Evolutionary conservation across 37 sponge, comb jelly and placozoan species (phyloP).

Genomic region (Axinella damicornis): DNA sequence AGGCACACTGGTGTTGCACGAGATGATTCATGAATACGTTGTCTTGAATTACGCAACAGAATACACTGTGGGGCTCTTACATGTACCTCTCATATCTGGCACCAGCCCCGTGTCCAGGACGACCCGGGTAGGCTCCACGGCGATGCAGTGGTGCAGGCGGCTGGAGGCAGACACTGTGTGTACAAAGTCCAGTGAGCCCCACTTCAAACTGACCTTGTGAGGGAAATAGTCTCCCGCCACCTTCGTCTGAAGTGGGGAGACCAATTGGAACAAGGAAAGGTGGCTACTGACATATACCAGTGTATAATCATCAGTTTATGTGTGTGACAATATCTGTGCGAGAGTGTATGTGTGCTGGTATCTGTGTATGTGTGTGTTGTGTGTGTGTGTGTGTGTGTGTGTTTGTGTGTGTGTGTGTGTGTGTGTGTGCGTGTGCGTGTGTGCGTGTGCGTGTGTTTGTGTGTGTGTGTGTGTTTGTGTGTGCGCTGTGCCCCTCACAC

Average conservation of each 20-base stretch:
- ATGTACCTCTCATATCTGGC: slow-evolving; percentile 39
- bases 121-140: slow-evolving; percentile 17
- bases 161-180: background rate
- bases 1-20: no score
- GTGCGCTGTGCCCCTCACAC: background rate
- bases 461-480: slow-evolving; percentile 1
- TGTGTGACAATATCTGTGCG: no score
- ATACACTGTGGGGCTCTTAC: no score
- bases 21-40: no score
- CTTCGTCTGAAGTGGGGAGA: background rate
- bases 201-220: slow-evolving; percentile 51
- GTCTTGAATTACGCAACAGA: no score
- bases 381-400: slow-evolving; percentile 16
- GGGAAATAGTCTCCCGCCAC: slow-evolving; percentile 31
- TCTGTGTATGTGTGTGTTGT: no score
- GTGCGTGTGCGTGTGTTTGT: background rate
- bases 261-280: no score
- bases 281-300: no score
- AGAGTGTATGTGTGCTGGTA: no score
- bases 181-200: slow-evolving; percentile 60
- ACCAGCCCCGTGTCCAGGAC: slow-evolving; percentile 17
- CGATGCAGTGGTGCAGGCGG: background rate
- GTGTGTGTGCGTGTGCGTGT: slow-evolving; percentile 3
- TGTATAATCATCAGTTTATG: no score
- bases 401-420: slow-evolving; percentile 7